These are phyloP conservation scores for Sphaerophoria taeniata DNA, from an alignment of 2,888 invertebrate species.

Conservation along the genomic window DNA sequence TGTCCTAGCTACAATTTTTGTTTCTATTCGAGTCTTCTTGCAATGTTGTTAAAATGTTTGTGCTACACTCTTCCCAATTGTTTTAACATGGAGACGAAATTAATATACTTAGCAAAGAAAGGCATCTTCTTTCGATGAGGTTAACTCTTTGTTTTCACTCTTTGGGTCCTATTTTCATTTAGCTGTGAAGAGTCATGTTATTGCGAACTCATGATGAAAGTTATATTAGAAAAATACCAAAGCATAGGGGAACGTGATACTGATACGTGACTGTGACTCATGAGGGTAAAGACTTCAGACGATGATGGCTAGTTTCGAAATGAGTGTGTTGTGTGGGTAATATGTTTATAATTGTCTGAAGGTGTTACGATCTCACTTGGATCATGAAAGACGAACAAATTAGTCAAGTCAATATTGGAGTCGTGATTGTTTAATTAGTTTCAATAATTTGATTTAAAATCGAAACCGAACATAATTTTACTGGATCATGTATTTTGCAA, in stretches of 20 bases:
- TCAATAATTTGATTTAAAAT: too few relatives aligned
- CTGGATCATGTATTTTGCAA: too few relatives aligned
- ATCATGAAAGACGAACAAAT: not conserved
- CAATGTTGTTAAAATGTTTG: not conserved
- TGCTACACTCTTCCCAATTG: constrained; percentile 1
- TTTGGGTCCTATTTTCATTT: too few relatives aligned
- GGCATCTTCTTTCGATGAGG: not conserved
- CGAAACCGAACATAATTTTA: too few relatives aligned
- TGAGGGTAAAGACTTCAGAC: not conserved
- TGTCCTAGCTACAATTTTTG: constrained; percentile 41
- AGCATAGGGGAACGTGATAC: not conserved
- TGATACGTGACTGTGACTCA: not conserved
- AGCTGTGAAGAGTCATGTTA: not conserved
- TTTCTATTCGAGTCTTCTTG: constrained; percentile 17
- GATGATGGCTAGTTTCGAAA: not conserved
- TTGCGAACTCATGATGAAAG: not conserved
- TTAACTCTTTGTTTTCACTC: constrained; percentile 27
- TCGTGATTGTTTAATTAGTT: too few relatives aligned
- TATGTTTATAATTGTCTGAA: not conserved
- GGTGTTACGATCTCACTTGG: not conserved
- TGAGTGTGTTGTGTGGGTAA: not conserved
- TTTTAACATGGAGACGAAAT: too few relatives aligned
- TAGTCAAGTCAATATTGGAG: not conserved
- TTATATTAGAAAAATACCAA: not conserved
- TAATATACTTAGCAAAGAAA: too few relatives aligned